Evolutionary conservation across 1,140 invertebrate genomes (phyloP), one percentile per base, ranked within the genome.

Genomic region (Rhagoletis pomonella): DNA sequence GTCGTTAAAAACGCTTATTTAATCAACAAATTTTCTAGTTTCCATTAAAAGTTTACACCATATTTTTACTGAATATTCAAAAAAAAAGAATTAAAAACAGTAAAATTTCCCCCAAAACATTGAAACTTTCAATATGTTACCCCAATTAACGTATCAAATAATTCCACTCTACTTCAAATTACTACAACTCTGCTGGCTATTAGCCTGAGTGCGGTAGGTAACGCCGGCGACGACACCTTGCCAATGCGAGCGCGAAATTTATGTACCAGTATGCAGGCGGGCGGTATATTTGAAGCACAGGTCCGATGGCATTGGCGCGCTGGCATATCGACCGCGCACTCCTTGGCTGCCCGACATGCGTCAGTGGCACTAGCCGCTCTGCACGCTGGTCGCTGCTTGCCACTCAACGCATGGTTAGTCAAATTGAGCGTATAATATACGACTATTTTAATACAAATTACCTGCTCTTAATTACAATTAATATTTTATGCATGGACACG

Each of bases 381-480:
- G 64, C 64, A 29, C 29, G 7, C 4, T 47, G 67, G 12, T 47
- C 39, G 39, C 14, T 47, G 42, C 67, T 73, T 39, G 39, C 42
- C 44, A 73, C 12, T 47, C 42, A 47, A 1, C 67, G 67, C 67
- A 44, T 47, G 67, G 67, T 47, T 73, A 47, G 67, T 44, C 42
- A 73, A 73, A 73, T 73, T 73, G 67, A 73, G 67, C 67, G 14
- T 42, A 73, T 73, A 47, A 73, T 73, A 44, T 73, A 73, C 67
- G 67, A 73, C 67, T 39, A 73, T 73, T 73, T 73, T 73, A 73
- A 73, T 73, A 73, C 67, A 73, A 73, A 73, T 73, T 73, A 73
- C 67, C 67, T 73, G 67, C 67, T 44, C 67, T 73, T 73, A 73
- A 73, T 73, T 73, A 73, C 67, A 73, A 73, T 73, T 73, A 73